A percentile compares a stretch with the other conserved stretches of the same genome.
These are phyloP conservation scores for Darevskia mixta DNA, from an alignment of 2,797 vertebrate species.

Conservation along the genomic window DNA sequence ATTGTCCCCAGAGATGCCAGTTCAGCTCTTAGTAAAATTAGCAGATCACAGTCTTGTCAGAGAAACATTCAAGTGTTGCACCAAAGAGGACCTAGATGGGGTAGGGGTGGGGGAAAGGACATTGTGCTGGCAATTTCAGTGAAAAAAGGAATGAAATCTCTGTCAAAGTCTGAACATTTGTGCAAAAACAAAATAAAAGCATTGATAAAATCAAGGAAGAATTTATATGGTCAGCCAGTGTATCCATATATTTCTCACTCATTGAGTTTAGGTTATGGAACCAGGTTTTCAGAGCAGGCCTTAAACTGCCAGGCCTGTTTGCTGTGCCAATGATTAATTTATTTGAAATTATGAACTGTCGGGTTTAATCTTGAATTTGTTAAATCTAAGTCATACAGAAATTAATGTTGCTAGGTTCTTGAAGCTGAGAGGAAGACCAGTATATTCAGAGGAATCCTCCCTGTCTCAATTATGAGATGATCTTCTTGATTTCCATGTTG, in stretches of 20 bases:
- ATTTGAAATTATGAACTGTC: slow-evolving; percentile 15
- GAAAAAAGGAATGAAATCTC: slow-evolving; percentile 5
- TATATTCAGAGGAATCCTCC: neutral
- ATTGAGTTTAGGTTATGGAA: neutral
- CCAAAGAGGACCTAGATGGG: slow-evolving; percentile 48
- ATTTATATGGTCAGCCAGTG: neutral
- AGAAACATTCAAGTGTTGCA: slow-evolving; percentile 53
- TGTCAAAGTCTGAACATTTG: neutral
- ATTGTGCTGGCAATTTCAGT: slow-evolving; percentile 33
- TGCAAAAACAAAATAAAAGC: neutral
- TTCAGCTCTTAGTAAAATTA: slow-evolving; percentile 69
- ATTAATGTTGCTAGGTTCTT: slow-evolving; percentile 4
- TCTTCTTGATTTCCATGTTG: neutral
- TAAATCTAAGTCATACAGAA: neutral
- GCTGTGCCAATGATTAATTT: slow-evolving; percentile 9
- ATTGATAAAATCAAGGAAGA: neutral
- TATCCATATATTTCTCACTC: neutral
- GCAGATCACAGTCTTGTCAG: slow-evolving; percentile 47
- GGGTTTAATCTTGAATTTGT: slow-evolving; percentile 9
- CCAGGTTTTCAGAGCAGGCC: neutral
- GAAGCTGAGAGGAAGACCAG: neutral
- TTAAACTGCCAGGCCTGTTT: neutral
- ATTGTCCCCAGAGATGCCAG: slow-evolving; percentile 35
- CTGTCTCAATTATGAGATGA: neutral
- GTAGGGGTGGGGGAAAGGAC: slow-evolving; percentile 32